Evolutionary conservation across 2,797 vertebrate genomes (phyloP), one percentile per base, ranked within the genome.

Genomic region (Hippoglossus hippoglossus): DNA sequence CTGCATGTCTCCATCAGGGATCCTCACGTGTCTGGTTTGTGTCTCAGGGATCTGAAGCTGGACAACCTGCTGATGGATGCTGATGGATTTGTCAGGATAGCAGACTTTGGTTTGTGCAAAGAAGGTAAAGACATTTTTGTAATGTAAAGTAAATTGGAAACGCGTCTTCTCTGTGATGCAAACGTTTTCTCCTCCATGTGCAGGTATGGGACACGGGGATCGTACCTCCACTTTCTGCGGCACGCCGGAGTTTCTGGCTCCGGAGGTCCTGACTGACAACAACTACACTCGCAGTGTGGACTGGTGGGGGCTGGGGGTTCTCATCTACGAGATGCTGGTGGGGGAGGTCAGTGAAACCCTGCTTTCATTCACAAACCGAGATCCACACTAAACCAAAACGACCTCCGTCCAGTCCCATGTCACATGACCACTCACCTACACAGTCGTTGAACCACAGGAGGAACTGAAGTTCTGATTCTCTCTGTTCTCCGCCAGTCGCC

Each of bases 251-350:
- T 99, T 99, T 73, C 92, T 99, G 89, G 98, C 98, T 36, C 98
- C 98, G 0, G 98, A 99, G 80, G 97, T 99, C 71, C 94, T 99
- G 79, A 99, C 96, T 0, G 97, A 98, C 71, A 93, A 95, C 79
- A 96, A 94, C 0, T 99, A 99, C 85, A 98, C 97, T 0, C 94
- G 97, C 49, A 96, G 96, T 0, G 97, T 99, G 89, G 98, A 99
- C 94, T 99, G 98, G 98, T 99, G 98, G 98, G 98, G 96, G 10
- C 86, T 99, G 46, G 97, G 98, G 0, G 97, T 99, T 19, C 96
- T 99, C 52, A 90, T 98, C 77, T 99, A 96, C 1, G 98, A 99
- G 94, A 99, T 99, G 98, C 89, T 98, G 67, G 96, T 98, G 78
- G 98, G 98, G 46, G 97, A 98, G 97, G 98, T 99, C 70, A 94